Conservation (phyloP, 2,797 vertebrate species). For the Sebastes oblongus region DNA sequence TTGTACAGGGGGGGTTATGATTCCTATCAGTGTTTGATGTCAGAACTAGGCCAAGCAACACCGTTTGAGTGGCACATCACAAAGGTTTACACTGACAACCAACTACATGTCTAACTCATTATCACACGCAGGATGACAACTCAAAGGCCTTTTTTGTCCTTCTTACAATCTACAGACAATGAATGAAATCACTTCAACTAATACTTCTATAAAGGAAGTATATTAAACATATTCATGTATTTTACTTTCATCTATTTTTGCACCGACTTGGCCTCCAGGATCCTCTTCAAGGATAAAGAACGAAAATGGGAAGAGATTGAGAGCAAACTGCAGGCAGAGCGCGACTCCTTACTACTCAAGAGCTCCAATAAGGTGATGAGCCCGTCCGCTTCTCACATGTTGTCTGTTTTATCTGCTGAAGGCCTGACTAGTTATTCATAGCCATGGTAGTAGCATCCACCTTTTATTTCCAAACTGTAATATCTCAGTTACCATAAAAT, state of each 20-base stretch:
- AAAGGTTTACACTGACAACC: constrained; percentile 31
- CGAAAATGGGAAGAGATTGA: constrained; percentile 96
- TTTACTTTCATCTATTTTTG: constrained; percentile 56
- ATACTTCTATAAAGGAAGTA: constrained; percentile 2
- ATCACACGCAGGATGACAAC: constrained; percentile 16
- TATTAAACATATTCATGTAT: constrained; percentile 17
- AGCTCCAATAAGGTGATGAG: constrained; percentile 92
- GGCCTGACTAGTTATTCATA: not conserved
- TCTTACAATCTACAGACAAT: not conserved
- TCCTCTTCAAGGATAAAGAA: constrained; percentile 98
- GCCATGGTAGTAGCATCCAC: not conserved
- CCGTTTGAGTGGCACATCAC: constrained; percentile 55
- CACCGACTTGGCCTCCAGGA: constrained; percentile 77
- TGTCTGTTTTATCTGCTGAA: not conserved
- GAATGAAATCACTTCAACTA: constrained; percentile 13
- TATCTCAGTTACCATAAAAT: not conserved
- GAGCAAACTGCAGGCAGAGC: constrained; percentile 90
- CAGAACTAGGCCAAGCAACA: constrained; percentile 23
- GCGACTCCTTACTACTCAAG: constrained; percentile 92
- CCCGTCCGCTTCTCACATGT: not conserved
- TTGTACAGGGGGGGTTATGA: not conserved
- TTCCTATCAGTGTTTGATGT: constrained; percentile 11
- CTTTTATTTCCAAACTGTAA: not conserved
- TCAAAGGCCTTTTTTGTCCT: constrained; percentile 10
- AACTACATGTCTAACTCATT: constrained; percentile 3